Evolutionary conservation across 1,140 invertebrate species (phyloP).

Genomic region (Drosophila bifasciata): DNA sequence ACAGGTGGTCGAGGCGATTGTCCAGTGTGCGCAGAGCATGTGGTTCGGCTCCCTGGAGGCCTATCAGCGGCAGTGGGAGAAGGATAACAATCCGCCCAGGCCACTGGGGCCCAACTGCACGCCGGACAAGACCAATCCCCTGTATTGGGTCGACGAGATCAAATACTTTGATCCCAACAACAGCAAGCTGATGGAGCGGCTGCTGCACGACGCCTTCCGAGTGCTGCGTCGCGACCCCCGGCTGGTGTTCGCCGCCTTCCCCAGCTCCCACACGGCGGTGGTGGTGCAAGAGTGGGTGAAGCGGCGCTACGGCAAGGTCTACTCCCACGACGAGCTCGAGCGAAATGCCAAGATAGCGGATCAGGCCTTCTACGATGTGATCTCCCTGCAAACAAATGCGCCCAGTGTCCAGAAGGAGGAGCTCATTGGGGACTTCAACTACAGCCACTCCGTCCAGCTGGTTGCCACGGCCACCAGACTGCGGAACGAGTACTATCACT

Average conservation of each 20-base stretch:
- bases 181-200: conserved; percentile 20
- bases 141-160: background rate
- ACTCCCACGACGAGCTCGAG: conserved; percentile 9
- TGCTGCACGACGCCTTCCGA: conserved; percentile 25
- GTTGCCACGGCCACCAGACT: background rate
- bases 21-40: conserved; percentile 30
- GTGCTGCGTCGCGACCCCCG: conserved; percentile 30
- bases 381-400: background rate
- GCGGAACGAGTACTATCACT: background rate
- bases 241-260: conserved; percentile 39
- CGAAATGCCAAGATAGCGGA: background rate
- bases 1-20: conserved; percentile 34
- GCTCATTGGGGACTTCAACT: background rate
- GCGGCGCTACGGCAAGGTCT: conserved; percentile 37
- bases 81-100: no score
- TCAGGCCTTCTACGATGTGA: background rate
- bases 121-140: background rate
- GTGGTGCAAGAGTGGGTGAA: conserved; percentile 46
- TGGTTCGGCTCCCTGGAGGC: conserved; percentile 26
- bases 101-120: background rate
- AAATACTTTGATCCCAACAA: conserved; percentile 31
- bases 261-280: conserved; percentile 19
- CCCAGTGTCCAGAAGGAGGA: background rate
- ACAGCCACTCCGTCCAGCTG: background rate
- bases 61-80: background rate